Percentiles rank a stretch among this genome's conserved stretches.
These are phyloP conservation scores for Ornithoptera alexandrae DNA, from an alignment of 2,888 invertebrate genomes.

Conservation along the genomic window DNA sequence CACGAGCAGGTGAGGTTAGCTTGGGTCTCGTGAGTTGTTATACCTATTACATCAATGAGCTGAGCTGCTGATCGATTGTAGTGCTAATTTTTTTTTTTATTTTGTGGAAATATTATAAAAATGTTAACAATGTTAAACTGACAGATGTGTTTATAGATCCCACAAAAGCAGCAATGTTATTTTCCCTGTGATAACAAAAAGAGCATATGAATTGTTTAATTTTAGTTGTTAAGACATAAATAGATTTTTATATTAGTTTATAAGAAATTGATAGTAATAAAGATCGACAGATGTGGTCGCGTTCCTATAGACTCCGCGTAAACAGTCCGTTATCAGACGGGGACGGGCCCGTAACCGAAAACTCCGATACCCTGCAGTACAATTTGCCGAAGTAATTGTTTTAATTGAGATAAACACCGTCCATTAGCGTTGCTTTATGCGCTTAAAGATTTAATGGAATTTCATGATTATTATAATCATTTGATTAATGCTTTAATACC, in stretches of 20 bases:
- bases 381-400: constrained; percentile 26
- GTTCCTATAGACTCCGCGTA: constrained; percentile 1
- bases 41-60: too few relatives aligned
- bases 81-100: too few relatives aligned
- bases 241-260: not conserved
- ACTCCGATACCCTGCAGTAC: constrained; percentile 18
- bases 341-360: constrained; percentile 23
- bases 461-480: constrained; percentile 40
- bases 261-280: constrained; percentile 7
- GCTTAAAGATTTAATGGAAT: constrained; percentile 28
- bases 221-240: too few relatives aligned
- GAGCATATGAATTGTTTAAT: too few relatives aligned
- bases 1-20: too few relatives aligned
- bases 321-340: constrained; percentile 20
- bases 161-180: too few relatives aligned
- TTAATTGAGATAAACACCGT: constrained; percentile 28
- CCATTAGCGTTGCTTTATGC: constrained; percentile 21
- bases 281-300: not conserved
- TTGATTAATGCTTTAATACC: constrained; percentile 35
- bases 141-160: too few relatives aligned
- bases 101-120: too few relatives aligned
- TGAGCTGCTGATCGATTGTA: too few relatives aligned
- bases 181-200: too few relatives aligned
- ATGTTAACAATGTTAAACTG: too few relatives aligned
- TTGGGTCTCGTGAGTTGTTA: too few relatives aligned